Evolutionary conservation across 2,113 vertebrate species (phyloP).

Genomic region (Anolis carolinensis): DNA sequence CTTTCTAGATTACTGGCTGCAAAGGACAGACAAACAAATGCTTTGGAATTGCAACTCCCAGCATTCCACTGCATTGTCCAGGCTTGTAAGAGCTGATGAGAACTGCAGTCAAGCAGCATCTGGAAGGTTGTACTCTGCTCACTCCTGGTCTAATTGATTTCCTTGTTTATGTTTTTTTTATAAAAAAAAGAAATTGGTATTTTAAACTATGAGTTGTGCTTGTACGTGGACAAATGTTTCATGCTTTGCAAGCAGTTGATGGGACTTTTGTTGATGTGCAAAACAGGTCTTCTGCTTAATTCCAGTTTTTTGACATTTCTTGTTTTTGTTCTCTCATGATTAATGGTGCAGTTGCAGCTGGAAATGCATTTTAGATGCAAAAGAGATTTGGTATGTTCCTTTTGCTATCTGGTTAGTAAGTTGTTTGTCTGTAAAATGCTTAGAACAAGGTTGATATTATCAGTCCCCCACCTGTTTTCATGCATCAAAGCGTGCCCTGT

Average conservation of each 20-base stretch:
- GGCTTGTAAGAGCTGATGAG: too few relatives aligned
- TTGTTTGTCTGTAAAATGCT: not conserved
- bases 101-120: too few relatives aligned
- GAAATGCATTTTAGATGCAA: not conserved
- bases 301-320: not conserved
- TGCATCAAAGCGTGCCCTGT: not conserved
- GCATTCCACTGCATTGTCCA: too few relatives aligned
- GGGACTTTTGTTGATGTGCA: conserved; percentile 5
- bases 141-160: too few relatives aligned
- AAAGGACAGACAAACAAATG: too few relatives aligned
- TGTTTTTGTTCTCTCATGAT: not conserved
- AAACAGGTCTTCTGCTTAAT: not conserved
- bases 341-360: not conserved
- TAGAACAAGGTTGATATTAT: not conserved
- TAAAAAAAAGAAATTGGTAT: conserved; percentile 51
- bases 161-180: conserved; percentile 27
- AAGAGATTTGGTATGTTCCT: not conserved
- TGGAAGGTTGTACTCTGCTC: too few relatives aligned
- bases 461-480: not conserved
- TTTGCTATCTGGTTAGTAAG: not conserved
- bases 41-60: too few relatives aligned
- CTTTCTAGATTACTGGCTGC: not conserved
- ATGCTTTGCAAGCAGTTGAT: not conserved
- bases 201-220: conserved; percentile 57
- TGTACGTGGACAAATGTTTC: not conserved